Percentiles rank a stretch among this genome's conserved stretches.
Conservation (phyloP, 2,113 vertebrate species). For the Psittacara wagleri region DNA sequence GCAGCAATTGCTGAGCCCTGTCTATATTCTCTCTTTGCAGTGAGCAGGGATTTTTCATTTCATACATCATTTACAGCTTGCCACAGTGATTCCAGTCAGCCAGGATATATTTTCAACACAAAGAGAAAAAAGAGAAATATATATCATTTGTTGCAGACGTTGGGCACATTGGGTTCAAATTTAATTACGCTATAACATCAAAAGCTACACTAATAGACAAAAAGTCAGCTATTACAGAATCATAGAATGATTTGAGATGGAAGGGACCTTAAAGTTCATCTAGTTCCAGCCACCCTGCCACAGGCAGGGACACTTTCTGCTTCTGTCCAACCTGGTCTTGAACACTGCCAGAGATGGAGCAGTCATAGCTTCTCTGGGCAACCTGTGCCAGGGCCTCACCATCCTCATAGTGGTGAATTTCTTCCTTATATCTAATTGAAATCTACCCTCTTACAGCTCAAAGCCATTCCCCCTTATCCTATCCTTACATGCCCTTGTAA, state of each 20-base stretch:
- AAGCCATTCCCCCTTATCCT: background rate
- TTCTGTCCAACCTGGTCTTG: background rate
- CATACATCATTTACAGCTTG: conserved; percentile 73
- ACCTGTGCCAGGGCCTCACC: background rate
- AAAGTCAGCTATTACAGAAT: background rate
- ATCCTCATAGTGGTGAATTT: background rate
- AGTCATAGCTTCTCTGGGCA: background rate
- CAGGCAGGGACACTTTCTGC: background rate
- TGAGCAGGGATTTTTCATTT: conserved; percentile 67
- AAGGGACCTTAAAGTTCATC: background rate
- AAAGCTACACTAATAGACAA: conserved; percentile 38
- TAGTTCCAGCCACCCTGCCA: background rate
- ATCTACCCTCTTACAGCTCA: background rate
- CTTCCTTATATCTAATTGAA: background rate
- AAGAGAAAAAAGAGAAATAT: conserved; percentile 50
- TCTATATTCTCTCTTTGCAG: conserved; percentile 48
- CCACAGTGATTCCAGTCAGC: conserved; percentile 60
- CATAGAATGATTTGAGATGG: background rate
- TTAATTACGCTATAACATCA: conserved; percentile 61
- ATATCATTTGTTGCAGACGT: conserved; percentile 54
- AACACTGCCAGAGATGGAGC: background rate
- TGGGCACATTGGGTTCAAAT: conserved; percentile 28
- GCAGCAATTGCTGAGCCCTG: conserved; percentile 44
- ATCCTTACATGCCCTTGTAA: background rate
- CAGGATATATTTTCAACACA: conserved; percentile 52